A percentile compares a stretch with the other conserved stretches of the same genome.
Conservation (phyloP, 2,888 invertebrate genomes). For the Perizoma flavofasciatum region DNA sequence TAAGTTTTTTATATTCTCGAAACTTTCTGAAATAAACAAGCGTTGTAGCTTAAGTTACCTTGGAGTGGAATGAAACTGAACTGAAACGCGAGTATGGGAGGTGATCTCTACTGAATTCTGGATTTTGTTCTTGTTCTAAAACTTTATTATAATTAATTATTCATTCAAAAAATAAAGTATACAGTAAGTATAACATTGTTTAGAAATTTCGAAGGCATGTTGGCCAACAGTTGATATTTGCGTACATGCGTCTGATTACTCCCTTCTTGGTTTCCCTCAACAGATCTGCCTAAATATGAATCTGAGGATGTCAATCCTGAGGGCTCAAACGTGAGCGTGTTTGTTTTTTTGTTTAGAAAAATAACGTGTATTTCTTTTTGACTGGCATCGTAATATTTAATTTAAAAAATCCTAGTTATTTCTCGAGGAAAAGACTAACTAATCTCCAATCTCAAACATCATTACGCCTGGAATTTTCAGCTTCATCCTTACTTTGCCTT, state of each 20-base stretch:
- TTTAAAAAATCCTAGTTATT: background rate
- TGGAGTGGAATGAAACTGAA: conserved; percentile 33
- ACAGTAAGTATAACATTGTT: no score
- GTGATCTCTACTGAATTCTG: conserved; percentile 8
- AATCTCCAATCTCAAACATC: conserved; percentile 9
- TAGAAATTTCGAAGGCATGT: no score
- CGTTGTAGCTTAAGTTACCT: conserved; percentile 48
- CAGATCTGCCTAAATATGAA: no score
- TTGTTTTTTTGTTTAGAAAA: no score
- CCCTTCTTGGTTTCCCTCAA: no score
- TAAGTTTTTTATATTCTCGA: conserved; percentile 32
- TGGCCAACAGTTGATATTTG: no score
- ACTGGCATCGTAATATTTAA: background rate
- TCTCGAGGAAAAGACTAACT: background rate
- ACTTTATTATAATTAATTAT: no score
- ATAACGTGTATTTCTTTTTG: no score
- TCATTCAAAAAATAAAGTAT: no score
- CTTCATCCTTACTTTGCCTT: conserved; percentile 2
- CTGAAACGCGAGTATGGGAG: conserved; percentile 25
- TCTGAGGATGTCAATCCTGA: no score
- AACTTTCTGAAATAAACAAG: conserved; percentile 50
- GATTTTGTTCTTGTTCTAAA: conserved; percentile 6
- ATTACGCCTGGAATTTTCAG: conserved; percentile 13
- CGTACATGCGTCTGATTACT: no score
- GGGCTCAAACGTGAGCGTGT: no score